Evolutionary conservation across 2,113 vertebrate species (phyloP).

Genomic region (Sciurus niger): DNA sequence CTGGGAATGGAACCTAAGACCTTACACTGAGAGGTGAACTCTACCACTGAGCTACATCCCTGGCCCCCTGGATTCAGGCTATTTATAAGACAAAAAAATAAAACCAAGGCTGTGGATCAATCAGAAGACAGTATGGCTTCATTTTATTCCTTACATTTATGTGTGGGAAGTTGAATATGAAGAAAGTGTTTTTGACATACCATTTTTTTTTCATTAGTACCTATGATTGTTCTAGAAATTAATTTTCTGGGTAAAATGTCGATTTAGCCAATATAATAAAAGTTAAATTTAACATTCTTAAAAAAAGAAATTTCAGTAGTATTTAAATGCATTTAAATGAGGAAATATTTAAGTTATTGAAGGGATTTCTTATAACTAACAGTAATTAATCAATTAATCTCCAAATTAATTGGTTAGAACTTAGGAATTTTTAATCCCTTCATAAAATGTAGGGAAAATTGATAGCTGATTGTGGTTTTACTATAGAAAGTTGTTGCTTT

Average conservation of each 20-base stretch:
- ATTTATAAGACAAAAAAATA: background rate
- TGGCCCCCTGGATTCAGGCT: background rate
- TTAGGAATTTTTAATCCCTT: constrained; percentile 24
- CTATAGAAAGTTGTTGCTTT: constrained; percentile 5
- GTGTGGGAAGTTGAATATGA: constrained; percentile 27
- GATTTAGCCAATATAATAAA: background rate
- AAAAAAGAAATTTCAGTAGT: too few relatives aligned
- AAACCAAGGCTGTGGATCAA: background rate
- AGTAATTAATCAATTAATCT: background rate
- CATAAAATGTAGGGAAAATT: constrained; percentile 10
- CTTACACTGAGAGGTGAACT: too few relatives aligned
- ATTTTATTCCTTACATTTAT: background rate
- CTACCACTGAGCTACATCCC: too few relatives aligned
- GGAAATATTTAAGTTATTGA: too few relatives aligned
- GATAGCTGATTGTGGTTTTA: background rate
- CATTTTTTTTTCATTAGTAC: background rate
- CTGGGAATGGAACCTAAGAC: too few relatives aligned
- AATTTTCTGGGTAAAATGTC: constrained; percentile 38
- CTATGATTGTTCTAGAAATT: constrained; percentile 1
- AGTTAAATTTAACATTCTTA: constrained; percentile 54
- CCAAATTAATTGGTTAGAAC: background rate
- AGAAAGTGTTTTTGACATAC: constrained; percentile 22
- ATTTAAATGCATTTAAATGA: too few relatives aligned
- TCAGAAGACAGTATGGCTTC: background rate
- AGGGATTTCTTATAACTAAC: background rate